Evolutionary conservation across 1,140 invertebrate species (phyloP), one percentile per base, ranked within the genome.

Genomic region (Drosophila pandora): DNA sequence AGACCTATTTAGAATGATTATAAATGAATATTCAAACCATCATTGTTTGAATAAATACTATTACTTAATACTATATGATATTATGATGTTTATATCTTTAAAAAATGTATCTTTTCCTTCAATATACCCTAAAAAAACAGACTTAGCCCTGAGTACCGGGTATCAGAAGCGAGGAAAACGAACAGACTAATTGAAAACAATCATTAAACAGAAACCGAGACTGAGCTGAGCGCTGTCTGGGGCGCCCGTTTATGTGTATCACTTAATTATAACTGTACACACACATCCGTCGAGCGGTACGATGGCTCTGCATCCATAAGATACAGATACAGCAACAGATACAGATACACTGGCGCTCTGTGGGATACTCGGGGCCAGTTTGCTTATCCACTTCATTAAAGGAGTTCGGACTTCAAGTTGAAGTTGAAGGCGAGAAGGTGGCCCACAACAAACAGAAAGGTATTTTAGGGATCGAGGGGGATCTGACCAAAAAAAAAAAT

Each of bases 261-360:
- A 85, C 82, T 85, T 85, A 85, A 85, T 85, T 85, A 87, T 87
- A 81, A 85, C 82, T 68, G 82, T 68, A 82, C 78, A 87, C 77
- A 80, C 63, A 76, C 57, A 68, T 50, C 55, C 49, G 32, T 55
- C 41, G n/a, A 5, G 25, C 37, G 43, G 59, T 55, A 57, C 25
- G 28, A 10, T 9, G 1, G 9, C 34, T 37, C 3, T 37, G 34
- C 25, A 65, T 63, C 63, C 47, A 43, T 4, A 43, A 67, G 63
- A 67, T 67, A 63, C 45, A 62, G 12, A 23, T 62, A 32, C 32
- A 30, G 3, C 17, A 9, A 22, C 1, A 39, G 48, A 50, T 32
- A 52, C 57, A 28, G 32, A 32, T 32, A 32, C 32, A 32, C 34
- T 17, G 32, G 49, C 23, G 32, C 73, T 62, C 76, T 52, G 78